Base-by-base conservation (phyloP, 2,797 vertebrate genomes). In the Rallus crepitans region DNA sequence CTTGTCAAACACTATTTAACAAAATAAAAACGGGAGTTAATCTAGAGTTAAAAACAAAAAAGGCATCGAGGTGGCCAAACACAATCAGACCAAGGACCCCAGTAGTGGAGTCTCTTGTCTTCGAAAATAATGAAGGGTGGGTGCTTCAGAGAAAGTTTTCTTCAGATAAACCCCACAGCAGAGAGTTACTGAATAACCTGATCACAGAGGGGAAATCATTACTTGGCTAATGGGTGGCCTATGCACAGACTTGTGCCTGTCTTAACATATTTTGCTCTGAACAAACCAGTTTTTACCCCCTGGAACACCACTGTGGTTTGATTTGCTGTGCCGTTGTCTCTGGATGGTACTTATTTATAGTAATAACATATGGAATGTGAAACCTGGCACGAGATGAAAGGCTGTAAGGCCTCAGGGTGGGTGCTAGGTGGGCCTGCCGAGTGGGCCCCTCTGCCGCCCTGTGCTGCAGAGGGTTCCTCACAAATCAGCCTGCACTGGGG, bases 341-440 rank as follows among this genome's bases (percentile, higher is more conserved):
- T 0, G 0, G 37, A 78, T 90, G 52, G 60, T 59, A 18, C 73
- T 72, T 45, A 37, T 91, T 93, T 88, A 89, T 52, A 79, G 66
- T 69, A 90, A 93, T 73, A 94, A 92, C n/a, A 18, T 53, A 59
- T 17, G 75, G 75, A 94, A 91, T 94, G 53, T 92, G 52, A 86
- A 93, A 70, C 77, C 66, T 85, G 77, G 80, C 40, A 48, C 27
- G 69, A 84, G 75, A 59, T 76, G 57, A 93, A 89, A 81, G 47
- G 61, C 73, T 68, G 68, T 42, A 73, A 27, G 60, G 69, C 40
- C 56, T 81, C 1, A 0, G 39, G 57, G 48, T 28, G 55, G 77
- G 66, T 45, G 42, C 42, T 45, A 45, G 42, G 42, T 45, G 27
- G 50, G 50, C 50, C 50, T 52, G 50, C 50, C 15, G 27, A 52